These are phyloP conservation scores for Molothrus aeneus DNA, from an alignment of 2,797 vertebrate genomes.

Conservation along the genomic window DNA sequence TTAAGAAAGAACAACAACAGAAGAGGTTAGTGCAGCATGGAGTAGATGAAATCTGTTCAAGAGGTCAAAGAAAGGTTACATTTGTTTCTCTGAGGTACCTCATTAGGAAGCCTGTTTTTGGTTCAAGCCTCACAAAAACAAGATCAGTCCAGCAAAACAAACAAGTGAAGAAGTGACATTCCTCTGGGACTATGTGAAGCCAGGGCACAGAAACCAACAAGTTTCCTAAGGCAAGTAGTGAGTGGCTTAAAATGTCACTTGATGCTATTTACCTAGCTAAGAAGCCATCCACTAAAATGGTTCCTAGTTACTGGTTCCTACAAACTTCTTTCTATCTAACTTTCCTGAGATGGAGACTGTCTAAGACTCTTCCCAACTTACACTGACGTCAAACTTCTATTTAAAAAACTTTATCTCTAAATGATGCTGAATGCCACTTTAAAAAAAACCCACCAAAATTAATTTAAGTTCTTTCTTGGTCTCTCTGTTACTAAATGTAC, in stretches of 20 bases:
- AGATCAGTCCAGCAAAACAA: slow-evolving; percentile 25
- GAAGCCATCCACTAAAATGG: neutral
- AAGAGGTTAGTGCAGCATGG: neutral
- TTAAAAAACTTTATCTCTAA: neutral
- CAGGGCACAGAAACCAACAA: neutral
- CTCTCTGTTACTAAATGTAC: neutral
- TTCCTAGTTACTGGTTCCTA: neutral
- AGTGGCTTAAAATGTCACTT: neutral
- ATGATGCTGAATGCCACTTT: neutral
- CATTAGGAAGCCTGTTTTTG: slow-evolving; percentile 33
- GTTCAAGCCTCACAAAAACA: slow-evolving; percentile 33
- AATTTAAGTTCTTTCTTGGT: neutral
- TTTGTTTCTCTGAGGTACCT: slow-evolving; percentile 48
- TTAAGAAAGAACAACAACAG: neutral
- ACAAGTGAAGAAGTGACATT: slow-evolving; percentile 19
- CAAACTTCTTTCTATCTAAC: neutral
- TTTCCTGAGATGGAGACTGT: neutral
- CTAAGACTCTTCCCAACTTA: neutral
- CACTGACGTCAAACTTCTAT: neutral
- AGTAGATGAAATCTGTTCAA: neutral
- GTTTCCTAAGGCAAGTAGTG: neutral
- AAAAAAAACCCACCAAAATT: neutral
- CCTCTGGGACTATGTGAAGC: neutral
- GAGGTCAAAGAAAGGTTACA: slow-evolving; percentile 33
- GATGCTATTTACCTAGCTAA: neutral